Evolutionary conservation across 2,888 invertebrate genomes (phyloP).

Genomic region (Thysanoteuthis rhombus): DNA sequence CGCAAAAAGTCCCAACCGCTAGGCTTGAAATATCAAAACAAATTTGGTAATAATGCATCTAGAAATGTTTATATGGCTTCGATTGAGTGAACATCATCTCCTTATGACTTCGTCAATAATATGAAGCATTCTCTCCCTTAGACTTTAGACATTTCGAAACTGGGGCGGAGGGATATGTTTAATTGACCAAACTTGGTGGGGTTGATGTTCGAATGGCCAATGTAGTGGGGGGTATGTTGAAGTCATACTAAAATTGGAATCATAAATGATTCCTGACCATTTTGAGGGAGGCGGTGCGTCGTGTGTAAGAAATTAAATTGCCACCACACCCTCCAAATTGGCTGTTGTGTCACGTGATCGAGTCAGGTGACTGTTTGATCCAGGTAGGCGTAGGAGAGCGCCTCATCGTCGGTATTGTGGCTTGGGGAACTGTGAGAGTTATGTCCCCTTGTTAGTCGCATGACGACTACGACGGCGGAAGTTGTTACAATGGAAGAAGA

Average conservation of each 20-base stretch:
- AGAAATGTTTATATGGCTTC: too few relatives aligned
- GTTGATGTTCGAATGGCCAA: too few relatives aligned
- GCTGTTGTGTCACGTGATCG: constrained; percentile 13
- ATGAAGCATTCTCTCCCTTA: too few relatives aligned
- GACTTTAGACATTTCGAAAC: too few relatives aligned
- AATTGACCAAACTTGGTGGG: too few relatives aligned
- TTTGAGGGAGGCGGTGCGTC: background rate
- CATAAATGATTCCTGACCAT: background rate
- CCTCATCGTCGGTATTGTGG: background rate
- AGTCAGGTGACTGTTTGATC: background rate
- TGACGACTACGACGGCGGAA: constrained; percentile 33
- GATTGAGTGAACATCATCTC: too few relatives aligned
- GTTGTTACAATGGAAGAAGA: constrained; percentile 42
- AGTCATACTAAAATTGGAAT: background rate
- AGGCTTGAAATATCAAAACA: too few relatives aligned
- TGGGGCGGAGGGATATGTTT: too few relatives aligned
- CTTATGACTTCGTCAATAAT: too few relatives aligned
- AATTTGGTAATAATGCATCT: too few relatives aligned
- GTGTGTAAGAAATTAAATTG: background rate
- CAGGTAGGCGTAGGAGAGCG: background rate
- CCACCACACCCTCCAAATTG: background rate
- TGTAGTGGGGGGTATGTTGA: too few relatives aligned
- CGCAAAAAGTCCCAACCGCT: too few relatives aligned
- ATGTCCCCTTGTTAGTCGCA: background rate
- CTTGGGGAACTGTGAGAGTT: background rate